These are phyloP conservation scores for Alethe diademata DNA, from an alignment of 2,113 vertebrate species.

Conservation along the genomic window DNA sequence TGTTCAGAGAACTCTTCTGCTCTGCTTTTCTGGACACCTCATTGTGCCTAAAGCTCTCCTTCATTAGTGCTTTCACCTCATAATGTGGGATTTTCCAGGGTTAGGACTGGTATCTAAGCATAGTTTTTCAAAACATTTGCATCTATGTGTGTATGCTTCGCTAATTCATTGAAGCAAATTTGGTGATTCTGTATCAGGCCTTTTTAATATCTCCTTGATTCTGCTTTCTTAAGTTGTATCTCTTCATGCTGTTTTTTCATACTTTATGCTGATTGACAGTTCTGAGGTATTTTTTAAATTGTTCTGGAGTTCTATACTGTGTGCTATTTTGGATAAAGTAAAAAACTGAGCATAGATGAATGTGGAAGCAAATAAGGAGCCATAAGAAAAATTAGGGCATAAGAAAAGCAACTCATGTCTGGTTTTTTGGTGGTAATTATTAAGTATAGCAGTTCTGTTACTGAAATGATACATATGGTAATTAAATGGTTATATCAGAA, in stretches of 20 bases:
- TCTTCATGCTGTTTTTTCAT: not conserved
- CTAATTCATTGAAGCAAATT: not conserved
- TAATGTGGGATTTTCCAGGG: not conserved
- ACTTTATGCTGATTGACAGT: not conserved
- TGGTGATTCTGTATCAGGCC: not conserved
- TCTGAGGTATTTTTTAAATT: not conserved
- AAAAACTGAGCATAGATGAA: not conserved
- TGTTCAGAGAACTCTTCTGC: not conserved
- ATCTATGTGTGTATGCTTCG: accelerated
- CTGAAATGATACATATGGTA: not conserved
- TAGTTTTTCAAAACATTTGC: not conserved
- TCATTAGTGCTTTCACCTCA: not conserved
- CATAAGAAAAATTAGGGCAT: not conserved
- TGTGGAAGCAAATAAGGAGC: not conserved
- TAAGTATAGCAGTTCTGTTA: not conserved
- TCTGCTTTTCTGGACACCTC: not conserved
- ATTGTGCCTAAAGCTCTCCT: not conserved
- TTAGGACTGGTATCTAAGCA: not conserved
- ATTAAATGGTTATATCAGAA: not conserved
- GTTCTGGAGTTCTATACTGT: not conserved
- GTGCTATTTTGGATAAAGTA: not conserved
- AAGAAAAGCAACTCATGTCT: not conserved
- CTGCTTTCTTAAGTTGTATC: not conserved
- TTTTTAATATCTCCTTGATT: not conserved
- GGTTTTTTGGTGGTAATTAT: not conserved